A percentile compares a stretch with the other conserved stretches of the same genome.
phyloP scores from a whole-genome alignment of 2,797 vertebrate species.

The Fratercula arctica region DNA sequence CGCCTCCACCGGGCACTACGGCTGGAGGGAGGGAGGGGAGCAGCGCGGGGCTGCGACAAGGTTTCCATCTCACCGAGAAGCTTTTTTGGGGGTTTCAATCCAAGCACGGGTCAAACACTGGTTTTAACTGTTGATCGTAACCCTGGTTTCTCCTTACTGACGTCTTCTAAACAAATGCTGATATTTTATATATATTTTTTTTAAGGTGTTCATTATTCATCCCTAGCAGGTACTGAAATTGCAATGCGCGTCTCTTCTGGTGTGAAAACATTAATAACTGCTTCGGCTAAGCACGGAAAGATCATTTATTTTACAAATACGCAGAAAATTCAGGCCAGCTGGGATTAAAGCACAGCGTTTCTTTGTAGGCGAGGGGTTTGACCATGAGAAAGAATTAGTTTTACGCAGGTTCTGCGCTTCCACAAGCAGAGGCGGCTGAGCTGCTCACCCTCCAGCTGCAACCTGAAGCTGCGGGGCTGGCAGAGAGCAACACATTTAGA shows the following conservation, averaged over 20 bases:
- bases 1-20: not conserved
- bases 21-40: not conserved
- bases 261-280: constrained; percentile 57
- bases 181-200: not conserved
- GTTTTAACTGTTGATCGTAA: not conserved
- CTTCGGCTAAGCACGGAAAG: not conserved
- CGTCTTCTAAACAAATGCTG: not conserved
- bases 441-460: not conserved
- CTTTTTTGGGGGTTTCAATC: not conserved
- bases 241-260: not conserved
- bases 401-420: not conserved
- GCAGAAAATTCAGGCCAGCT: not conserved
- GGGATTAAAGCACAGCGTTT: not conserved
- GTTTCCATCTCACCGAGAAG: not conserved
- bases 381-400: not conserved
- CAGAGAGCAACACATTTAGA: not conserved
- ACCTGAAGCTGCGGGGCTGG: not conserved
- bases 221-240: not conserved
- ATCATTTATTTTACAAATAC: constrained; percentile 26
- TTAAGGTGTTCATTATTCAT: constrained; percentile 1
- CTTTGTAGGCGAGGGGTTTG: not conserved
- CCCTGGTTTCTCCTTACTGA: fast-evolving
- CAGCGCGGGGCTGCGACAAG: not conserved
- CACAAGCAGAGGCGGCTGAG: fast-evolving
- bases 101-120: not conserved